Base-by-base conservation (phyloP, 1,140 invertebrate species). In the Diachasmimorpha longicaudata region DNA sequence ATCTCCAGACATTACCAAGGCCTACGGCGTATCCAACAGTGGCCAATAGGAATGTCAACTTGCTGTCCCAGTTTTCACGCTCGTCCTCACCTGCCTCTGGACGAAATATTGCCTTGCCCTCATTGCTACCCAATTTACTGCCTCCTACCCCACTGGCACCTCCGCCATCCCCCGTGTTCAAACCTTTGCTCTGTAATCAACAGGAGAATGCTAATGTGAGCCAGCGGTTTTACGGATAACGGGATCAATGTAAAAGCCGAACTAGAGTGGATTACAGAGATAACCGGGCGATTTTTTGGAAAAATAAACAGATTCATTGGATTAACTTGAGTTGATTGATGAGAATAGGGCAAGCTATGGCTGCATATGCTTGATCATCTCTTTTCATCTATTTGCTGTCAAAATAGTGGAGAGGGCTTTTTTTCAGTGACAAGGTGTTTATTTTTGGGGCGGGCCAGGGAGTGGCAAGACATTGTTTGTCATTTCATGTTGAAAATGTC, bases 21-120 rank as follows among this genome's bases (percentile, higher is more conserved):
- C 96, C 97, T 0, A 98, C 96, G n/a, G 96, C 96, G 80, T 97
- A 96, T 0, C 96, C 96, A 14, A 98, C 94, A 14, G 96, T 96
- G 0, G 96, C 96, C 69, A 98, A 85, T 4, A 98, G 89, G 84
- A 98, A 98, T 37, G 96, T 97, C 37, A 97, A 87, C 85, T 97
- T 97, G 85, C 94, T 96, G 84, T 97, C 96, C 96, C 96, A 98
- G 70, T 95, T 96, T 89, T 97, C 96, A 42, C 96, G 89, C 78
- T 97, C 95, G 48, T 94, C 94, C 79, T 93, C 94, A 0, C 92
- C 95, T 23, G 93, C 92, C 87, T 95, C 94, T 4, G 93, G 93
- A 79, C 92, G 92, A 75, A 94, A 92, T 71, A 91, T 93, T 42
- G 89, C 91, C 81, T 91, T 92, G 23, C 90, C 92, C 82, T 92